Percentiles rank a stretch among this genome's conserved stretches.
Conservation (phyloP, 2,888 invertebrate genomes). For the Lymantria monacha region DNA sequence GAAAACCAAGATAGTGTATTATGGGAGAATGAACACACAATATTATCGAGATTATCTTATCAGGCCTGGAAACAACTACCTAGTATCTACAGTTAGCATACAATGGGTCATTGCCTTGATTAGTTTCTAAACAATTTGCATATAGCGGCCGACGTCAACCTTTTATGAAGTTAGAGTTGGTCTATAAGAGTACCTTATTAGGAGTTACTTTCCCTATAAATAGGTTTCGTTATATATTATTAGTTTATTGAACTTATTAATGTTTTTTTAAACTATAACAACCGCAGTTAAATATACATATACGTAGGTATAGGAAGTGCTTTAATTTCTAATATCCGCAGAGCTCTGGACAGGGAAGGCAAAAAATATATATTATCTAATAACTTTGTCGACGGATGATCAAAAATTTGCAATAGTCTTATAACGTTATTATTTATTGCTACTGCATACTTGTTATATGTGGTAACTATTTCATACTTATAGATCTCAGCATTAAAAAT, state of each 20-base stretch:
- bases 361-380: too few relatives aligned
- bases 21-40: conserved; percentile 20
- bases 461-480: too few relatives aligned
- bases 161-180: conserved; percentile 2
- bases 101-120: conserved; percentile 52
- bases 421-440: too few relatives aligned
- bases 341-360: too few relatives aligned
- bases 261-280: neutral
- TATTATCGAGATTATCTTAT: conserved; percentile 47
- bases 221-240: conserved; percentile 11
- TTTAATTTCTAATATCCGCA: too few relatives aligned
- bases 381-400: too few relatives aligned
- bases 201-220: conserved; percentile 15
- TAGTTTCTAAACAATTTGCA: conserved; percentile 47
- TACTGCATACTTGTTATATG: too few relatives aligned
- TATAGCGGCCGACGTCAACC: conserved; percentile 18
- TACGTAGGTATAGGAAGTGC: too few relatives aligned
- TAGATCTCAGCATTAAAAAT: too few relatives aligned
- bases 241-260: conserved; percentile 7
- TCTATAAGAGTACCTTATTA: conserved; percentile 12
- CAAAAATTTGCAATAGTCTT: too few relatives aligned
- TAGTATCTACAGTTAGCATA: conserved; percentile 49
- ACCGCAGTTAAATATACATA: neutral
- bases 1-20: conserved; percentile 11
- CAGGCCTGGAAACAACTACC: conserved; percentile 46